Evolutionary conservation across 1,140 invertebrate genomes (phyloP), one percentile per base, ranked within the genome.

Genomic region (Drosophila novamexicana): DNA sequence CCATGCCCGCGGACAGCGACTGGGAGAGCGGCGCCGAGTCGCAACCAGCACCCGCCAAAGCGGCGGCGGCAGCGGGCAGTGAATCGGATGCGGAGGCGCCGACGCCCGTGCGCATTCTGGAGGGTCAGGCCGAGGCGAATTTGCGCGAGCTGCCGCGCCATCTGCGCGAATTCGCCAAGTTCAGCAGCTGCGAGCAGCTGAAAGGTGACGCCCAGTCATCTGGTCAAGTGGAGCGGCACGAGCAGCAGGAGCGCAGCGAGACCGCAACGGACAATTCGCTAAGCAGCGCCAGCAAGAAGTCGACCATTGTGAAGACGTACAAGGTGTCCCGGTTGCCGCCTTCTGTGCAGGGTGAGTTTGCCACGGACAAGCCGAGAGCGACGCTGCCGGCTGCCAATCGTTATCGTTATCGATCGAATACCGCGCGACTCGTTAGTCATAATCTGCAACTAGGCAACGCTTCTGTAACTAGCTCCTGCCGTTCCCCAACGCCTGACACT

Each of bases 91-190:
- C 37, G 61, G 94, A 95, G 54, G 94, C 94, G 64, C 90, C 93
- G 22, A 29, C 22, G 9, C 93, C 94, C 39, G 93, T 93, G 34
- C 93, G 75, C 44, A 91, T 94, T 7, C 66, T 83, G 0, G 92
- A 91, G 42, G 91, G 93, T 34, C 93, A 95, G 79, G 92, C 93
- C 54, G 89, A 95, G 58, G 94, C 93, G 62, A 94, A 95, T 74
- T 93, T 95, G 6, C 93, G 93, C 63, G 94, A 94, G 40, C 92
- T 97, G 36, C 96, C 96, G 0, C 95, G 94, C 74, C 96, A 97
- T 92, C 93, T 97, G 64, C 94, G 95, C 77, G 96, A 97, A 79
- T 95, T 96, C 79, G 93, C 96, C 58, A 93, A 93, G 57, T 91
- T 92, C 64, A 86, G 90, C 6, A 91, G 65, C 14, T 71, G 81